These are phyloP conservation scores for Lasiurus borealis DNA, from an alignment of 2,113 vertebrate genomes.

Conservation along the genomic window DNA sequence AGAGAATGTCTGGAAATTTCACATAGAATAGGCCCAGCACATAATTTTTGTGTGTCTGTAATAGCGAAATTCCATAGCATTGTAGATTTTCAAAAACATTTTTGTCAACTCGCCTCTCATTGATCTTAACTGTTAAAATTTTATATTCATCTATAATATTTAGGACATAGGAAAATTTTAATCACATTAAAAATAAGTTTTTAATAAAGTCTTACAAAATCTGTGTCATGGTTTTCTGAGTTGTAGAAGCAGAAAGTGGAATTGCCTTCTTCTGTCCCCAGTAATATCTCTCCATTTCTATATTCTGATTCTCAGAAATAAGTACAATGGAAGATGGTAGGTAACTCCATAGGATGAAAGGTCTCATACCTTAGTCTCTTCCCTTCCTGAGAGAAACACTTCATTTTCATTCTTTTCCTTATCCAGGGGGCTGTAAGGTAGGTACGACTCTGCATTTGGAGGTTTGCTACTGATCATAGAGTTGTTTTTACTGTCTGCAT, in stretches of 20 bases:
- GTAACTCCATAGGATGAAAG: not conserved
- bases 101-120: not conserved
- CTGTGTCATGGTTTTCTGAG: slow-evolving; percentile 4
- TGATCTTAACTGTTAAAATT: slow-evolving; percentile 21
- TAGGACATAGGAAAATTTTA: not conserved
- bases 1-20: not conserved
- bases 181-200: not conserved
- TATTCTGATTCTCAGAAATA: not conserved
- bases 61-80: slow-evolving; percentile 8
- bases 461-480: not conserved
- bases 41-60: not conserved
- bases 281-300: not conserved
- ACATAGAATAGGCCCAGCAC: not conserved
- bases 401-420: slow-evolving; percentile 42
- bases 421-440: not conserved
- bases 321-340: not conserved
- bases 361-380: not conserved
- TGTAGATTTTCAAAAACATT: slow-evolving; percentile 33
- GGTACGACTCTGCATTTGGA: not conserved
- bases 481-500: not conserved
- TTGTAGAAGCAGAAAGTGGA: not conserved
- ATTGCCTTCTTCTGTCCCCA: too few relatives aligned
- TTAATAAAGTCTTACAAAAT: not conserved
- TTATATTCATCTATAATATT: slow-evolving; percentile 12
- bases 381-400: not conserved